Conservation (phyloP, 2,888 invertebrate genomes). For the Mythimna albipuncta region DNA sequence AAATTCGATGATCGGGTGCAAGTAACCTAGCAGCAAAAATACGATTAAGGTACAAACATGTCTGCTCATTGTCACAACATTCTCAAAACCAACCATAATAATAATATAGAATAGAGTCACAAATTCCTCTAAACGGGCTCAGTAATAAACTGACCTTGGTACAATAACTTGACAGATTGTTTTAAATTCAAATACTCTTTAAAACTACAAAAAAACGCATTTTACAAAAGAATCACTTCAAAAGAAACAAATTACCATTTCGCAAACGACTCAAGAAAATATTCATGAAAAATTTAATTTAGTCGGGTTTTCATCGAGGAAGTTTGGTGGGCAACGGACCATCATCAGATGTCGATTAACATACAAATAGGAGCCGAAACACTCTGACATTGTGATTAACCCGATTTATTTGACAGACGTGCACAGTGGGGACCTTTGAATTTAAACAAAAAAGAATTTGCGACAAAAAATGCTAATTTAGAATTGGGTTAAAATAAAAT, state of each 20-base stretch:
- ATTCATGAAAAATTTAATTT: constrained; percentile 58
- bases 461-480: constrained; percentile 27
- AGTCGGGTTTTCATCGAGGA: constrained; percentile 37
- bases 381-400: constrained; percentile 46
- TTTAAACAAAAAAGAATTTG: constrained; percentile 23
- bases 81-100: too few relatives aligned
- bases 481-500: constrained; percentile 16
- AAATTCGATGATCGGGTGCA: too few relatives aligned
- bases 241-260: constrained; percentile 44
- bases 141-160: background rate
- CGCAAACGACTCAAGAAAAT: constrained; percentile 35
- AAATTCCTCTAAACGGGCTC: too few relatives aligned
- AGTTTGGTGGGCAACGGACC: constrained; percentile 42
- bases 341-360: constrained; percentile 61
- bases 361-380: constrained; percentile 61
- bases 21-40: too few relatives aligned
- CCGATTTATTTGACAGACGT: constrained; percentile 39
- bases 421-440: constrained; percentile 18
- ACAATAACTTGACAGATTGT: background rate
- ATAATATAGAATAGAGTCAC: too few relatives aligned
- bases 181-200: background rate
- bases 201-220: background rate
- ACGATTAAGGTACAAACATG: too few relatives aligned
- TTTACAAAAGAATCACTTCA: constrained; percentile 31
- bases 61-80: too few relatives aligned